Evolutionary conservation across 2,113 vertebrate genomes (phyloP).

Genomic region (Erpornis zantholeuca): DNA sequence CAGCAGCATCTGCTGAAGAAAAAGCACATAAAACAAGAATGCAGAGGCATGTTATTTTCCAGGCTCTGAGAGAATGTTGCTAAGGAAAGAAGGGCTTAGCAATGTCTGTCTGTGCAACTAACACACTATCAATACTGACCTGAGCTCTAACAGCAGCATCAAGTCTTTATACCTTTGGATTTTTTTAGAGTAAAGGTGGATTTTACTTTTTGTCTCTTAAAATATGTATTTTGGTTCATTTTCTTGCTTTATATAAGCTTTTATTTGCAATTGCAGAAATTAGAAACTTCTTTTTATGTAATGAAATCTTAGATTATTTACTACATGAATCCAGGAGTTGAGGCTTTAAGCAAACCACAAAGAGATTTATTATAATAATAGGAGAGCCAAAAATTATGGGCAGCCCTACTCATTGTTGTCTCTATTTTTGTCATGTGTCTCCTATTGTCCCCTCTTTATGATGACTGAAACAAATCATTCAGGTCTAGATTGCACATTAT

Average conservation of each 20-base stretch:
- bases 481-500: neutral
- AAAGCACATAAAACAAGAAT: neutral
- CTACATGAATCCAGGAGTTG: neutral
- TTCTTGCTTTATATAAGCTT: neutral
- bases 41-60: neutral
- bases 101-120: neutral
- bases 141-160: neutral
- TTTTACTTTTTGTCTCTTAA: neutral
- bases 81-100: neutral
- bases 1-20: neutral
- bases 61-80: neutral
- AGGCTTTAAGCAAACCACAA: neutral
- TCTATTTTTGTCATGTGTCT: neutral
- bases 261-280: neutral
- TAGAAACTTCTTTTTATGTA: neutral
- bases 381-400: neutral
- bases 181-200: neutral
- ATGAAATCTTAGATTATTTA: neutral
- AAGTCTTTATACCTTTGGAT: neutral
- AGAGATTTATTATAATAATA: neutral
- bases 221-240: neutral
- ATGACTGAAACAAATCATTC: slow-evolving; percentile 12
- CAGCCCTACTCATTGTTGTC: neutral
- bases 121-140: accelerated
- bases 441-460: neutral